Evolutionary conservation across 2,113 vertebrate genomes (phyloP), one percentile per base, ranked within the genome.

Genomic region (Meles meles): DNA sequence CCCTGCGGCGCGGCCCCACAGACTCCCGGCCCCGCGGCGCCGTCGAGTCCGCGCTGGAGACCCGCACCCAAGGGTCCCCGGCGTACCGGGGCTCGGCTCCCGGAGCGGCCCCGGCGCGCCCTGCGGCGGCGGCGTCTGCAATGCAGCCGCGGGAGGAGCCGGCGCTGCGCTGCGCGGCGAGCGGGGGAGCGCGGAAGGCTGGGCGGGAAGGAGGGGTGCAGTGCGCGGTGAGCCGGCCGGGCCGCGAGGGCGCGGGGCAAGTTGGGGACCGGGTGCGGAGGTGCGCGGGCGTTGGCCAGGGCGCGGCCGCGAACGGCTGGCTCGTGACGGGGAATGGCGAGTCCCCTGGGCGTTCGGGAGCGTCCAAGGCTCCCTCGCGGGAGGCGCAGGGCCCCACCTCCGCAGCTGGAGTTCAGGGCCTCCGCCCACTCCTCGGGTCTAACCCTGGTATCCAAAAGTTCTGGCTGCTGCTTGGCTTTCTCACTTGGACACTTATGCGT

Each of bases 101-200:
- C 12, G 31, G 81, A 82, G 88, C 94, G 49, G 87, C 37, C 90
- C 87, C 9, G 94, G 94, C 82, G 96, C 83, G 31, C 91, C 95
- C 95, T 88, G 89, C 91, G 80, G 96, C 57, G 84, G 61, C 90
- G 6, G 88, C 67, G 97, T 79, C 97, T 96, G 98, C 98, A 98
- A 52, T 98, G 98, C 98, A 97, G 98, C 97, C 94, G 61, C 94
- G 93, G 93, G 94, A 97, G 96, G 91, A 76, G 93, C 83, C 83
- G 98, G 97, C 96, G 87, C 98, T 94, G 93, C 82, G 96, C 98
- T 94, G 92, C 37, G 72, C 96, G 85, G 90, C 18, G 95, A 69
- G 77, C 49, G 11, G 65, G 79, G 42, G 80, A 92, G 95, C 69
- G 72, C 72, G 49, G 87, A 76, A 52, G 92, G 98, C 89, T 86